These are phyloP conservation scores for Genyomyrus donnyi DNA, from an alignment of 2,113 vertebrate genomes.

Conservation along the genomic window DNA sequence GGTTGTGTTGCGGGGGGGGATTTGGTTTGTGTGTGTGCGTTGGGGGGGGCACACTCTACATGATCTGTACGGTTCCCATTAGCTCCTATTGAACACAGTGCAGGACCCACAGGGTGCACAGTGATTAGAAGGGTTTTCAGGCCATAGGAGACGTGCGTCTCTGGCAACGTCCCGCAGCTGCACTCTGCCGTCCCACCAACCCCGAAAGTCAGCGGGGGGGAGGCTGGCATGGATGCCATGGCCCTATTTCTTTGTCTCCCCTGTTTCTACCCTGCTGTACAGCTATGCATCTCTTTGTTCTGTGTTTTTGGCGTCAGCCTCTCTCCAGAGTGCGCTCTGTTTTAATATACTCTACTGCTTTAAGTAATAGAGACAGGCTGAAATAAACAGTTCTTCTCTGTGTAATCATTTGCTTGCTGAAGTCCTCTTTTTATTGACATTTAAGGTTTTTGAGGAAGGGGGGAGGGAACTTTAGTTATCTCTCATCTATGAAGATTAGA, in stretches of 20 bases:
- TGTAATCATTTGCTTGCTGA: background rate
- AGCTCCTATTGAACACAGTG: conserved; percentile 32
- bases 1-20: background rate
- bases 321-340: background rate
- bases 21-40: background rate
- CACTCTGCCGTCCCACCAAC: conserved; percentile 43
- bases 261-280: background rate
- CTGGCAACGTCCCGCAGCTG: conserved; percentile 46
- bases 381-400: conserved; percentile 9
- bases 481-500: background rate
- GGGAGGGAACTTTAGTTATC: background rate
- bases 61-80: conserved; percentile 20
- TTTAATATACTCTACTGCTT: background rate
- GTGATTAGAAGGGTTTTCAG: background rate
- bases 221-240: conserved; percentile 39
- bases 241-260: background rate
- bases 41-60: background rate
- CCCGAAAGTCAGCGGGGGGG: conserved; percentile 28
- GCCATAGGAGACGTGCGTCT: background rate
- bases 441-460: background rate
- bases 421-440: conserved; percentile 1
- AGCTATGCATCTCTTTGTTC: conserved; percentile 3
- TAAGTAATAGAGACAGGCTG: background rate
- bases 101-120: conserved; percentile 16
- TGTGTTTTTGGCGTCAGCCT: background rate